A percentile compares a stretch with the other conserved stretches of the same genome.
phyloP scores from a whole-genome alignment of 1,140 invertebrate species.

The Charaxes varanes region DNA sequence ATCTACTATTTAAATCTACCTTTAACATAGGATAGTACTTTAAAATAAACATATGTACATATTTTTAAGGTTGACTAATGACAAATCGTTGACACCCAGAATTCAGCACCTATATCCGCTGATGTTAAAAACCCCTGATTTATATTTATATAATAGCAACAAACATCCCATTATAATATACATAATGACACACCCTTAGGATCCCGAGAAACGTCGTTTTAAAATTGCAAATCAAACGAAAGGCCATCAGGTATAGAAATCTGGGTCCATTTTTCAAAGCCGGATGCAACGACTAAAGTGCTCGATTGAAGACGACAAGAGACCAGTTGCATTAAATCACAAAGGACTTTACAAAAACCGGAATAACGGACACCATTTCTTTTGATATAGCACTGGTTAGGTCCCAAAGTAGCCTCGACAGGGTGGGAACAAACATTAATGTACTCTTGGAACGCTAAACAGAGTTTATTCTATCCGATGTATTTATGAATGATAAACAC shows the following conservation, averaged over 20 bases:
- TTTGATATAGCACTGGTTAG: slow-evolving; percentile 9
- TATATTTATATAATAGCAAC: too few species aligned
- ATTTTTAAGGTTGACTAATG: too few species aligned
- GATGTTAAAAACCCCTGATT: too few species aligned
- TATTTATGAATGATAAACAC: slow-evolving; percentile 28
- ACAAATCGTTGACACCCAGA: too few species aligned
- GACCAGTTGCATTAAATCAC: slow-evolving; percentile 13
- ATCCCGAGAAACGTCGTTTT: too few species aligned
- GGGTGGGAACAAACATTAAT: slow-evolving; percentile 16
- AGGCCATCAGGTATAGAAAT: slow-evolving; percentile 16
- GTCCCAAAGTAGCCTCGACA: slow-evolving; percentile 17
- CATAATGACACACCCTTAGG: too few species aligned
- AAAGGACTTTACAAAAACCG: slow-evolving; percentile 15
- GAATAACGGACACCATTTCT: slow-evolving; percentile 17
- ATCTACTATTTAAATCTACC: too few species aligned
- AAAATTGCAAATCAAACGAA: slow-evolving; percentile 10
- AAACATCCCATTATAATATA: not conserved
- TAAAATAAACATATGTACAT: too few species aligned
- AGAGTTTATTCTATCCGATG: slow-evolving; percentile 19
- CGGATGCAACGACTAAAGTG: slow-evolving; percentile 10
- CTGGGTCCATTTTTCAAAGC: slow-evolving; percentile 13
- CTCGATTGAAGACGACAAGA: slow-evolving; percentile 3
- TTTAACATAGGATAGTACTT: too few species aligned
- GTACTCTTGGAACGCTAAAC: slow-evolving; percentile 15
- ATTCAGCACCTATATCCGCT: too few species aligned